Base-by-base conservation (phyloP, 2,797 vertebrate species). In the Diplodus sargus region DNA sequence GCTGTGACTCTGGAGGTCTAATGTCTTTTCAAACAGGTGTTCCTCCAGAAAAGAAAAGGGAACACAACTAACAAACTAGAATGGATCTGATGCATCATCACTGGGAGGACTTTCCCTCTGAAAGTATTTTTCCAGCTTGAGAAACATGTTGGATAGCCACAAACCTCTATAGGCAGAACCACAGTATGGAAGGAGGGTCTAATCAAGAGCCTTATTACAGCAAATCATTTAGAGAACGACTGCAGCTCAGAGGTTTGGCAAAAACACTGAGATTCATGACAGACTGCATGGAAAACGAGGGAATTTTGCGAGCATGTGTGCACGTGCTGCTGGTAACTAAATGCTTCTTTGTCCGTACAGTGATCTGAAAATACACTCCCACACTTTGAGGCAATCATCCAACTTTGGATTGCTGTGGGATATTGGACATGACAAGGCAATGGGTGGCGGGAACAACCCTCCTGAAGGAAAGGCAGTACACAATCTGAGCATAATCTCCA, bases 361-460 rank as follows among this genome's bases (percentile, higher is more conserved):
- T 64, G 64, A 77, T 65, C 52, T 53, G 78, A 82, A 86, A 66
- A 83, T 68, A 72, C 68, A 56, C 75, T 62, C 12, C 57, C 57
- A 80, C 60, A 43, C 62, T 78, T 18, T 1, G 23, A 70, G 57
- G 43, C 54, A 56, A 65, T 81, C 74, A 74, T 47, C 52, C 56
- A 49, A 54, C 60, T 84, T 79, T 79, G 47, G 20, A 71, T 67
- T 73, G 76, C 82, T 68, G 64, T 12, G 3, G 51, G 81, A 84
- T 68, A 89, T 77, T 79, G 76, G 64, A 85, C 78, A 69, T 85
- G 84, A 87, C 74, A 63, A 74, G 51, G 59, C 56, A 79, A 78
- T 51, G 23, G 28, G 71, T 56, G 61, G 67, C 28, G 65, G 63
- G 80, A 62, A 83, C 49, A 61, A 57, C 66, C 53, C 10, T 49